Conservation (phyloP, 2,113 vertebrate genomes). For the Rutilus rutilus region DNA sequence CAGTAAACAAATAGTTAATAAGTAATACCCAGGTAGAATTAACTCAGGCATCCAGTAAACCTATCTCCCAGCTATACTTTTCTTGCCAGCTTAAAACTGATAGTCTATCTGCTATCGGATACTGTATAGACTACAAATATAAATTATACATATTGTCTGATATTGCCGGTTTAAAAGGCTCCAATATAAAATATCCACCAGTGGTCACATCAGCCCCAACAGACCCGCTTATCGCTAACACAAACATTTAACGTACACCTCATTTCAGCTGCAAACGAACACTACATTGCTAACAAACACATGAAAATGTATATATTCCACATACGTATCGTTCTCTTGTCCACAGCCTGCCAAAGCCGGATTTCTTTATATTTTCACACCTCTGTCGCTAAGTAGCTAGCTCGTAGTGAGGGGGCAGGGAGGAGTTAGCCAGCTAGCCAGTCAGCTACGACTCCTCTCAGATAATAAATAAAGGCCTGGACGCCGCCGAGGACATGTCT, state of each 20-base stretch:
- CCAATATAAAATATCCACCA: slow-evolving; percentile 8
- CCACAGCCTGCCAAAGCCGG: slow-evolving; percentile 35
- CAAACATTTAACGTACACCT: neutral
- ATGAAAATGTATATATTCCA: neutral
- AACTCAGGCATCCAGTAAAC: slow-evolving; percentile 5
- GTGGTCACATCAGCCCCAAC: slow-evolving; percentile 7
- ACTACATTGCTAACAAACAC: neutral
- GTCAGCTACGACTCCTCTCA: slow-evolving; percentile 46
- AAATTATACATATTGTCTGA: slow-evolving; percentile 28
- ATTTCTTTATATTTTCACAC: slow-evolving; percentile 42
- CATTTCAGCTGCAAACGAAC: neutral
- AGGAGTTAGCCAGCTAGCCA: slow-evolving; percentile 45
- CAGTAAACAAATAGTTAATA: slow-evolving; percentile 31
- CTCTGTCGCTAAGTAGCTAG: slow-evolving; percentile 45
- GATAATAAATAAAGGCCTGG: slow-evolving; percentile 28
- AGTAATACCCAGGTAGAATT: slow-evolving; percentile 18
- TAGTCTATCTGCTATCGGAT: slow-evolving; percentile 15
- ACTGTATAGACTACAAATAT: slow-evolving; percentile 16
- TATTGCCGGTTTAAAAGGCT: slow-evolving; percentile 4
- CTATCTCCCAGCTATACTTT: slow-evolving; percentile 28
- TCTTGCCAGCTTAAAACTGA: neutral
- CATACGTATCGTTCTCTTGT: slow-evolving; percentile 38
- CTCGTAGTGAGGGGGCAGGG: slow-evolving; percentile 12
- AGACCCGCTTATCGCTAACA: neutral
- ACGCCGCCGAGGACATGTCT: slow-evolving; percentile 33